phyloP scores from a whole-genome alignment of 2,113 vertebrate genomes.

The Chrysemys picta region DNA sequence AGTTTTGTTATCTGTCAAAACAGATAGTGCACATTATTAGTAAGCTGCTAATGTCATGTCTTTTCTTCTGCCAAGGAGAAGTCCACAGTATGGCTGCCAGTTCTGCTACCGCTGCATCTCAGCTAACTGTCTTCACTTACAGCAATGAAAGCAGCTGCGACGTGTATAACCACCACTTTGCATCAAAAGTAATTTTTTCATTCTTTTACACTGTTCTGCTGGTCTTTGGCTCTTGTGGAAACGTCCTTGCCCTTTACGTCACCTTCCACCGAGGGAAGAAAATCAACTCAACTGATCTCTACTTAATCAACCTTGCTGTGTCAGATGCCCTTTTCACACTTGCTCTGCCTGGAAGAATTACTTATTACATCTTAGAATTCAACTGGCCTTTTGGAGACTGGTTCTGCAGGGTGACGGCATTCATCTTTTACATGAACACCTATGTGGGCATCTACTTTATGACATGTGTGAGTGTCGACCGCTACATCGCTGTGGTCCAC shows the following conservation, averaged over 20 bases:
- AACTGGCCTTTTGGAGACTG: constrained; percentile 88
- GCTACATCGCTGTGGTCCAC: constrained; percentile 86
- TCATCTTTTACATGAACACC: constrained; percentile 87
- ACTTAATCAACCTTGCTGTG: constrained; percentile 85
- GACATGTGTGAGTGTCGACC: constrained; percentile 87
- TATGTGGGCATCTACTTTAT: constrained; percentile 87
- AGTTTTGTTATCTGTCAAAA: neutral
- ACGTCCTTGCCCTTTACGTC: constrained; percentile 84
- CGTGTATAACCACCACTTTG: constrained; percentile 74
- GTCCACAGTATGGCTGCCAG: neutral
- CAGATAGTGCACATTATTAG: neutral
- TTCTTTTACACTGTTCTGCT: constrained; percentile 83
- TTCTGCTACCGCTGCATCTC: neutral
- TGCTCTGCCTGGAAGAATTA: constrained; percentile 82
- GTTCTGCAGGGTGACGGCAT: constrained; percentile 80
- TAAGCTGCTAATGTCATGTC: constrained; percentile 5
- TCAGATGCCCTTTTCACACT: constrained; percentile 87
- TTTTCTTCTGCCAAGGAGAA: neutral
- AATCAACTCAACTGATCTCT: constrained; percentile 85
- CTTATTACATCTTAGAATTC: constrained; percentile 83
- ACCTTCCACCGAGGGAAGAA: constrained; percentile 83
- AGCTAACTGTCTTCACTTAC: constrained; percentile 31
- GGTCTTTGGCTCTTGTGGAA: constrained; percentile 81
- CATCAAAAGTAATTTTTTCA: constrained; percentile 78
- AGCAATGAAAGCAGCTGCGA: constrained; percentile 79